These are phyloP conservation scores for Chamaetylas fuelleborni DNA, from an alignment of 2,113 vertebrate species.

Conservation along the genomic window DNA sequence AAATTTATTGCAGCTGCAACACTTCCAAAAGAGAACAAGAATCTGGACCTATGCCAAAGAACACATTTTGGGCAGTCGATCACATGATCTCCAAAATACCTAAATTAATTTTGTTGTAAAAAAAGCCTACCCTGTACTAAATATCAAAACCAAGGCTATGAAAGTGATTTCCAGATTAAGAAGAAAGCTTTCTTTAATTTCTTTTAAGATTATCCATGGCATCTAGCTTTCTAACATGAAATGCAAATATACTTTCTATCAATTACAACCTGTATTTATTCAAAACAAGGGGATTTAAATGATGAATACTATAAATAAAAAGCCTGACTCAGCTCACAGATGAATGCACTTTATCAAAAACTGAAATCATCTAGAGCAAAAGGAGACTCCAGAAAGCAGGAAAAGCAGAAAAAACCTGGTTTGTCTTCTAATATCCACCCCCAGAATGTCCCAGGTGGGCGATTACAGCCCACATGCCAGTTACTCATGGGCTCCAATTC, in stretches of 20 bases:
- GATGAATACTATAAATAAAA: not conserved
- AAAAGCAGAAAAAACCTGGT: not conserved
- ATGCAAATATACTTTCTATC: not conserved
- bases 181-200: not conserved
- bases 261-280: not conserved
- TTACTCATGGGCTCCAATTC: constrained; percentile 5
- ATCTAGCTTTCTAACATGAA: not conserved
- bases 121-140: not conserved
- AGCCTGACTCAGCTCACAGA: not conserved
- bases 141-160: not conserved
- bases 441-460: not conserved
- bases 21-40: constrained; percentile 28
- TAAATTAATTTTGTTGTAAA: constrained; percentile 45
- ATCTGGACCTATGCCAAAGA: constrained; percentile 16
- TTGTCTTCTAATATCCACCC: constrained; percentile 10
- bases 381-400: not conserved
- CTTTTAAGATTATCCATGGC: not conserved
- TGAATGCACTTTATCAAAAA: not conserved
- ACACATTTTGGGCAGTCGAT: not conserved
- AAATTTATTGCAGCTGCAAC: constrained; percentile 44
- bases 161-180: not conserved
- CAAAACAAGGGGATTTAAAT: not conserved
- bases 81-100: constrained; percentile 10
- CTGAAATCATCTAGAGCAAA: not conserved
- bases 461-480: constrained; percentile 26